These are phyloP conservation scores for Nibea coibor DNA, from an alignment of 2,113 vertebrate genomes.

Conservation along the genomic window DNA sequence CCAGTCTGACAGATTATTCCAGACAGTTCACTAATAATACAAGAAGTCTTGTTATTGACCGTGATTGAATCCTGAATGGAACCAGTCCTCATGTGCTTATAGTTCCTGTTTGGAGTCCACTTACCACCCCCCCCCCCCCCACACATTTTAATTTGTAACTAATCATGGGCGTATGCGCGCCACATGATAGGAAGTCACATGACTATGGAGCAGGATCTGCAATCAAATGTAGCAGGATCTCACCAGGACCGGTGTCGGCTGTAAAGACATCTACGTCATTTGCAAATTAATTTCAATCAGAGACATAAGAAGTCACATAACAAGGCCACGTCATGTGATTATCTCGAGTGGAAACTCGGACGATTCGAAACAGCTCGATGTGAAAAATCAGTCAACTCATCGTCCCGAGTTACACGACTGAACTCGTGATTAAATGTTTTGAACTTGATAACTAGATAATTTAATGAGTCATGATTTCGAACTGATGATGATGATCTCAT, in stretches of 20 bases:
- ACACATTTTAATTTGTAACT: no score
- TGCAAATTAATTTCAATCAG: background rate
- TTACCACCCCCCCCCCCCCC: no score
- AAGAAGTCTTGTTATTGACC: no score
- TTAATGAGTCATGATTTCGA: background rate
- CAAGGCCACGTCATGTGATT: background rate
- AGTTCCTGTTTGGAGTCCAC: no score
- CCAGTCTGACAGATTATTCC: no score
- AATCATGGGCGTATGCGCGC: no score
- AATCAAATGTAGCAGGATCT: no score
- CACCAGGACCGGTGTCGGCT: background rate
- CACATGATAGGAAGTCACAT: no score
- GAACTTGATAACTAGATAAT: background rate
- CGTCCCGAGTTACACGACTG: background rate
- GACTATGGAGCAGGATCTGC: no score
- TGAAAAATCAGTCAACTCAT: background rate
- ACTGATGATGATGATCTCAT: background rate
- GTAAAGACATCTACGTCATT: background rate
- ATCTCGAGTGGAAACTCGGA: background rate
- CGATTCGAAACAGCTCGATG: background rate
- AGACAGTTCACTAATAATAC: no score
- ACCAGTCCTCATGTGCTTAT: no score
- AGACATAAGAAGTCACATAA: background rate
- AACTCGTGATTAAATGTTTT: background rate
- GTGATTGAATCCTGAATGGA: no score